Evolutionary conservation across 1,140 invertebrate species (phyloP).

Genomic region (Drosophila erecta): DNA sequence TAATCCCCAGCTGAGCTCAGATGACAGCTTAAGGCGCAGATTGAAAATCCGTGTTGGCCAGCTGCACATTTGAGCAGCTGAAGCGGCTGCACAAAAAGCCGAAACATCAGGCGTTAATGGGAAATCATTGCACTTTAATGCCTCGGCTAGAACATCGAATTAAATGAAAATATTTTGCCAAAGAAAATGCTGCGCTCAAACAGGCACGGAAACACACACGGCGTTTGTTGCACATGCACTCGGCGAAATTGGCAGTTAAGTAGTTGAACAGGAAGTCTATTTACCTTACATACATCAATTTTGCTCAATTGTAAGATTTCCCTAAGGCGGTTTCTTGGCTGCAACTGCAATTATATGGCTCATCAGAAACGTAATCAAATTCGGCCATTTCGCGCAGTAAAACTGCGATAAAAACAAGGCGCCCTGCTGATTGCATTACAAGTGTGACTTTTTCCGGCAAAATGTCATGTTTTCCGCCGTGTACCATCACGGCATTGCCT

Average conservation of each 20-base stretch:
- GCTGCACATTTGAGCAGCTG: conserved; percentile 6
- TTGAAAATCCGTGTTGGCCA: conserved; percentile 25
- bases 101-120: conserved; percentile 46
- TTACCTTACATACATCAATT: too few species aligned
- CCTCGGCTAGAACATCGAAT: conserved; percentile 31
- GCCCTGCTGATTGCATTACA: background rate
- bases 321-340: too few species aligned
- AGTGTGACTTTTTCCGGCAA: background rate
- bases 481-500: conserved; percentile 9
- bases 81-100: conserved; percentile 16
- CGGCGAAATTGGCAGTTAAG: background rate
- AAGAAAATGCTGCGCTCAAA: conserved; percentile 14
- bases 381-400: background rate
- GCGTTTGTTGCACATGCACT: conserved; percentile 18
- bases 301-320: too few species aligned
- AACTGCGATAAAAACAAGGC: background rate
- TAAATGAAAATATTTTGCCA: conserved; percentile 48
- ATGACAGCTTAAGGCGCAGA: conserved; percentile 14
- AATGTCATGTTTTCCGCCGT: conserved; percentile 3
- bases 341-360: too few species aligned
- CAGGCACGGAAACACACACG: conserved; percentile 13
- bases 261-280: too few species aligned
- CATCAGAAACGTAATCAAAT: too few species aligned
- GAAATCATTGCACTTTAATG: conserved; percentile 50
- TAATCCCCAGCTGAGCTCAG: background rate